phyloP scores from a whole-genome alignment of 2,888 invertebrate species.

The Megastigmus dorsalis region DNA sequence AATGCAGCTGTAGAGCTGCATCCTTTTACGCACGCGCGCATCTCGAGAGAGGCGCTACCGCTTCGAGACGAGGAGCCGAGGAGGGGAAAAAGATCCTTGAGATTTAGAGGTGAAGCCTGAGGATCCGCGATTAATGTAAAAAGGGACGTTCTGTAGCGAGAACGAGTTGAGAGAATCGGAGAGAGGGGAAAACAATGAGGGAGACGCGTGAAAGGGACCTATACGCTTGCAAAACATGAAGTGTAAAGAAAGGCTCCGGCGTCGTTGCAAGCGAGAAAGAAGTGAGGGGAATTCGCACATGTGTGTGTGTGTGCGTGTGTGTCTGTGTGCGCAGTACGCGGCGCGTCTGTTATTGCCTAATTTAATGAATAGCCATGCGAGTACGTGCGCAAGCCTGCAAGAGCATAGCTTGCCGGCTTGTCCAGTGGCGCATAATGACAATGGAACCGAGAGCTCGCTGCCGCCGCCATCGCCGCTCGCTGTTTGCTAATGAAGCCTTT shows the following conservation, averaged over 20 bases:
- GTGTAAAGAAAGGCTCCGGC: not conserved
- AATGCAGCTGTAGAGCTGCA: not conserved
- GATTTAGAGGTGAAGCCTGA: not conserved
- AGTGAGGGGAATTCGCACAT: not conserved
- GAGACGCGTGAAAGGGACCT: not conserved
- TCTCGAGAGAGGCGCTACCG: not conserved
- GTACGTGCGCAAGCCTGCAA: not conserved
- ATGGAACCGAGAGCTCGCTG: conserved; percentile 9
- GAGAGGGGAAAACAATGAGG: not conserved
- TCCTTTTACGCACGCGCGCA: not conserved
- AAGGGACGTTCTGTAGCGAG: not conserved
- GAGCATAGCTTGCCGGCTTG: conserved; percentile 18
- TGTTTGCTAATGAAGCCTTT: not conserved
- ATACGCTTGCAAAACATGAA: not conserved
- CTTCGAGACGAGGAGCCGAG: not conserved
- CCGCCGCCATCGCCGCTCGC: not conserved
- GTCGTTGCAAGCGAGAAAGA: not conserved
- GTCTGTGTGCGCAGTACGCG: not conserved
- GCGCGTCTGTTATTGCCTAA: not conserved
- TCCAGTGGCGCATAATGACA: conserved; percentile 1
- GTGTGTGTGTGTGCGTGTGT: too few species aligned
- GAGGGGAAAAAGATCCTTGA: conserved; percentile 2
- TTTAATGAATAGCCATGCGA: conserved; percentile 18
- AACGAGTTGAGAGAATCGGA: not conserved
- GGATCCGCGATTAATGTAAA: conserved; percentile 11